These are phyloP conservation scores for Campylorhamphus procurvoides DNA, from an alignment of 2,113 vertebrate genomes.

Conservation along the genomic window DNA sequence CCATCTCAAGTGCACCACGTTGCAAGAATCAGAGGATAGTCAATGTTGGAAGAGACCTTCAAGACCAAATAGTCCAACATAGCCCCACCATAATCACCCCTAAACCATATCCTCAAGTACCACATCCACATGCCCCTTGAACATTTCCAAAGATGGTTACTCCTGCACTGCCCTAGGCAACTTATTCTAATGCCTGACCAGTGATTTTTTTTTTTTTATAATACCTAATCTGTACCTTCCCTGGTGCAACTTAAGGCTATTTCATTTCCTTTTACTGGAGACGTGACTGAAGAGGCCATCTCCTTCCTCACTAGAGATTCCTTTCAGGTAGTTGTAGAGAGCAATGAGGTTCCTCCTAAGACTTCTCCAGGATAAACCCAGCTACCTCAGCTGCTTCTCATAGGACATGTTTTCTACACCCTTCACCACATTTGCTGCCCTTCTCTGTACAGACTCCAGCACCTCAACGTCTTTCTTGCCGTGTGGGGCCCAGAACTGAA, in stretches of 20 bases:
- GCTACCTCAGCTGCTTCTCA: background rate
- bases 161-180: background rate
- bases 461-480: background rate
- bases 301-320: background rate
- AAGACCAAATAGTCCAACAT: background rate
- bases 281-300: background rate
- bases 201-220: background rate
- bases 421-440: background rate
- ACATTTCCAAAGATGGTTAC: background rate
- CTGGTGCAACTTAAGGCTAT: background rate
- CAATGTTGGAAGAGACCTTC: background rate
- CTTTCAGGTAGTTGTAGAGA: background rate
- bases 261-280: background rate
- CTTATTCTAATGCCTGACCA: background rate
- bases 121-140: background rate
- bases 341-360: background rate
- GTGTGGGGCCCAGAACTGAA: background rate
- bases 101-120: background rate
- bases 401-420: background rate
- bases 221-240: background rate
- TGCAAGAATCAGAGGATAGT: background rate
- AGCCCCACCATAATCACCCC: background rate
- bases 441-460: background rate
- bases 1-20: background rate
- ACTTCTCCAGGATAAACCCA: background rate